A percentile compares a stretch with the other conserved stretches of the same genome.
phyloP scores from a whole-genome alignment of 2,797 vertebrate genomes.

The Gastrophryne carolinensis region DNA sequence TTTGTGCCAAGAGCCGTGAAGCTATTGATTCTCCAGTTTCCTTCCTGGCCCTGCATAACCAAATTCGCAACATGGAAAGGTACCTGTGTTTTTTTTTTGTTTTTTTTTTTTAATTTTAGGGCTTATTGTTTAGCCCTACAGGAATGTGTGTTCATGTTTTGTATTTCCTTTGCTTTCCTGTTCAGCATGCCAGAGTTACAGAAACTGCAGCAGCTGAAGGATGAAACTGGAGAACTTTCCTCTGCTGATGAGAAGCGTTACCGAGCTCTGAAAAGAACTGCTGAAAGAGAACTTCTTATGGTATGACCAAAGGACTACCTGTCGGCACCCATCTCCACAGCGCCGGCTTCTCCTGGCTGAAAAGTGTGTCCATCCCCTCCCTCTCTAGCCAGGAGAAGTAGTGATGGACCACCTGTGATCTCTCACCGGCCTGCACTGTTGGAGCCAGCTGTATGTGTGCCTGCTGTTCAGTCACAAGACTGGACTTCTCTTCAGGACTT shows the following conservation, averaged over 20 bases:
- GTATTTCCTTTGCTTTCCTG: neutral
- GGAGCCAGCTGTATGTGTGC: no score
- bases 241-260: slow-evolving; percentile 97
- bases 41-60: slow-evolving; percentile 95
- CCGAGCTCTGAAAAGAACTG: slow-evolving; percentile 91
- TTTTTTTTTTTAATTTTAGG: neutral
- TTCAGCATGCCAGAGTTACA: slow-evolving; percentile 92
- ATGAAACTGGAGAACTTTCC: slow-evolving; percentile 95
- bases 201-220: slow-evolving; percentile 98
- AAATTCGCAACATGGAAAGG: slow-evolving; percentile 99
- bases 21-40: slow-evolving; percentile 97
- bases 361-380: no score
- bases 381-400: no score
- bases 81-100: slow-evolving; percentile 51
- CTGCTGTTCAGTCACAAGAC: no score
- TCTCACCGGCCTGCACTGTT: no score
- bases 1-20: slow-evolving; percentile 95
- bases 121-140: no score
- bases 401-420: no score
- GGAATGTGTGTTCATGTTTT: neutral
- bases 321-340: no score
- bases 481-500: no score
- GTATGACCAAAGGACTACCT: slow-evolving; percentile 64
- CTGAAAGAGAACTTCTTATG: slow-evolving; percentile 95
- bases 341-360: no score